Base-by-base conservation (phyloP, 2,113 vertebrate species). In the Athene noctua region DNA sequence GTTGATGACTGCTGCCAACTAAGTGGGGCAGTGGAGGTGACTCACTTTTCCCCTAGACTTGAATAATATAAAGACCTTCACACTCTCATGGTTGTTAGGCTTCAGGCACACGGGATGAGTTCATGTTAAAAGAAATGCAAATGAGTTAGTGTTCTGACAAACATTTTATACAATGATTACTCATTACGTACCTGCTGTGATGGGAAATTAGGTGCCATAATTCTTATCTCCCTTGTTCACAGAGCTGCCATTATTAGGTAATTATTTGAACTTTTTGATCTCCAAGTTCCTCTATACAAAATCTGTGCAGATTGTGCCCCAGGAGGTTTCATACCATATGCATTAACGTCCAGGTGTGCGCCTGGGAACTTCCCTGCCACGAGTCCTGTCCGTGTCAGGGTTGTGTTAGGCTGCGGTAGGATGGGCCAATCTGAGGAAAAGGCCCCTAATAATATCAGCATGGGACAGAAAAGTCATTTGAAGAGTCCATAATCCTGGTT, bases 381-480 rank as follows among this genome's bases (percentile, higher is more conserved):
- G 3, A 0, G 3, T 25, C 51, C 62, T 51, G n/a, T 5, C 73
- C 1, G 0, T 8, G 29, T 51, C 16, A 52, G 44, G 17, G 20
- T 16, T 30, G 9, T 8, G 46, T 22, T 32, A 13, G 40, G 32
- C 44, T 63, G 63, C 0, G 10, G 25, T 51, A 63, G 55, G 51
- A 34, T 58, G 63, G 25, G n/a, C 34, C 29, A 13, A 2, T 13
- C 30, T 70, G 52, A 42, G 54, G 51, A 67, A 63, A 62, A 73
- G 5, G 11, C 17, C 17, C 49, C 15, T 11, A 3, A 42, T 46
- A 30, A 9, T 36, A 10, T 0, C 13, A 34, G 9, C 9, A 5
- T 13, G 47, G 16, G 27, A 2, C 40, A n/a, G 38, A 38, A 6
- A 4, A 47, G 40, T 18, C 1, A 0, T 27, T 65, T 14, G 22